Evolutionary conservation across 2,113 vertebrate genomes (phyloP), one percentile per base, ranked within the genome.

Genomic region (Heteronetta atricapilla): DNA sequence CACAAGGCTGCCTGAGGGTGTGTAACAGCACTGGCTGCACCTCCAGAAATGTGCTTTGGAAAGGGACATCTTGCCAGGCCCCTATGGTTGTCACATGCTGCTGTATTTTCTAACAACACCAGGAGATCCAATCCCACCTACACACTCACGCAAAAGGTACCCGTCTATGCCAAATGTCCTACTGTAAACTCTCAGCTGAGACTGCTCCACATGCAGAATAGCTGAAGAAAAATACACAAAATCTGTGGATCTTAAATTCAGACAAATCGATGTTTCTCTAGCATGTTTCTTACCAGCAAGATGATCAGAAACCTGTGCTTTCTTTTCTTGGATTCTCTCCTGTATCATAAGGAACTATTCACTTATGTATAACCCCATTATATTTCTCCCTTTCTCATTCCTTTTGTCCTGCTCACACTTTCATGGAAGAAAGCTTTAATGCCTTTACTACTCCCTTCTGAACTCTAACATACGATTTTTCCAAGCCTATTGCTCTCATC

Each of bases 11-110:
- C 75, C 21, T 5, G 76, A 60, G n/a, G 19, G 48, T 60, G 58
- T 81, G 14, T 70, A 4, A 28, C 11, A 92, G 73, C 74, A 18
- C 10, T 34, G 81, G 48, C 52, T 85, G 75, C 53, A 72, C 38
- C 77, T 94, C 52, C 52, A 3, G 42, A 73, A 94, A 84, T 69
- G 77, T 90, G 73, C 62, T 73, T 90, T 83, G 86, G 44, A 84
- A 34, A 53, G 20, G 56, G 44, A 95, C 68, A 73, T 69, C 74
- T 94, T 93, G 92, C 95, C 94, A 96, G 92, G 77, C 79, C 25
- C 55, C 86, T 82, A 86, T 6, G 19, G 88, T 73, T 93, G 76
- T 95, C 86, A 92, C 93, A 90, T 68, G 44, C 53, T 89, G 22
- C 34, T 46, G 25, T 60, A 21, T 85, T 89, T 96, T 77, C 62